Conservation (phyloP, 2,888 invertebrate species). For the Apantesis nais region DNA sequence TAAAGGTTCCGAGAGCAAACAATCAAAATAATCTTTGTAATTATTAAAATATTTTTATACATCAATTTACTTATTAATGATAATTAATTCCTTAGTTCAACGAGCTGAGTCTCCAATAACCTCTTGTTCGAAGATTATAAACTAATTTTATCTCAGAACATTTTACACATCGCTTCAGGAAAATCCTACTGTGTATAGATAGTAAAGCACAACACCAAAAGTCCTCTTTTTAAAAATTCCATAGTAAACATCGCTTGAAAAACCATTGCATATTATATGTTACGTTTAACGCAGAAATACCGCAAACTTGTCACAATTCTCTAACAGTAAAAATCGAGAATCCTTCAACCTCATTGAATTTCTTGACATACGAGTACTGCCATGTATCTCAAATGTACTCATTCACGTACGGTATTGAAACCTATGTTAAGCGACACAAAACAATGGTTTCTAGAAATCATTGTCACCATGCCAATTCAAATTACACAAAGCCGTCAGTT, state of each 20-base stretch:
- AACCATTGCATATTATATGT: neutral
- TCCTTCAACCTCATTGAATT: constrained; percentile 16
- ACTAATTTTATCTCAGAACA: no score
- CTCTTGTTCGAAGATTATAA: no score
- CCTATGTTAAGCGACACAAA: neutral
- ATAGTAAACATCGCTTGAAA: neutral
- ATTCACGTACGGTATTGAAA: neutral
- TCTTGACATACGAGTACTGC: neutral
- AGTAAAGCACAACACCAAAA: neutral
- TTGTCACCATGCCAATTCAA: constrained; percentile 15
- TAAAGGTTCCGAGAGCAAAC: no score
- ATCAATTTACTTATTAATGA: no score
- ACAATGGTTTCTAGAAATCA: constrained; percentile 18
- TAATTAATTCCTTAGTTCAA: no score
- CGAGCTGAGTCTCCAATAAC: no score
- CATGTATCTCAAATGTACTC: neutral
- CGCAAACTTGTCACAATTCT: neutral
- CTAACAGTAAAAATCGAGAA: neutral
- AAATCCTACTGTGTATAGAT: neutral
- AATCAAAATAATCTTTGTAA: no score
- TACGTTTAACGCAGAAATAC: neutral
- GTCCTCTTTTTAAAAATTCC: neutral
- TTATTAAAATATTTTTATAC: no score
- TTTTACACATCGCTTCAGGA: no score
- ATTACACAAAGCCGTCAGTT: constrained; percentile 8